Conservation (phyloP, 2,888 invertebrate genomes). For the Drosophila infuscata region DNA sequence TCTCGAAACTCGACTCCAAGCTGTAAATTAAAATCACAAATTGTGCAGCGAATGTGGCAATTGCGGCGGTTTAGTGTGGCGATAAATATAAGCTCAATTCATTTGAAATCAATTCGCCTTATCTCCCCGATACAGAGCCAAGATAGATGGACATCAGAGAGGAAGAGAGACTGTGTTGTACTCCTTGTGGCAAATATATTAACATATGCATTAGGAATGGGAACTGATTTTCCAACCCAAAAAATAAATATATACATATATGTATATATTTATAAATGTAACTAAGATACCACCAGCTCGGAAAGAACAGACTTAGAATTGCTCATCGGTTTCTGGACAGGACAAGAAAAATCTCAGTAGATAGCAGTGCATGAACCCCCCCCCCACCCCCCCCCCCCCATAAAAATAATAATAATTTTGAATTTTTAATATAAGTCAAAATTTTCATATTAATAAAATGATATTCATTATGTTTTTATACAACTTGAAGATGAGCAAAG, state of each 20-base stretch:
- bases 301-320: background rate
- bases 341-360: no score
- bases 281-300: background rate
- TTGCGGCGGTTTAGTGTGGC: constrained; percentile 64
- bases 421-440: background rate
- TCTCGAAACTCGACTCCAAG: constrained; percentile 36
- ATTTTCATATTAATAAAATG: background rate
- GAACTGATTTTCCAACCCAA: background rate
- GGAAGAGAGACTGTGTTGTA: background rate
- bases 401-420: background rate
- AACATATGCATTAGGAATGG: background rate
- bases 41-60: constrained; percentile 58
- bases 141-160: background rate
- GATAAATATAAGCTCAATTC: constrained; percentile 63
- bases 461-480: background rate
- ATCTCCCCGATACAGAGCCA: background rate
- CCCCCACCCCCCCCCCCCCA: background rate
- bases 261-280: background rate
- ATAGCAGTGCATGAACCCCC: no score
- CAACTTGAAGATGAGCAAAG: background rate
- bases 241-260: background rate
- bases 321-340: background rate
- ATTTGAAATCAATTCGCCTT: constrained; percentile 25
- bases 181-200: background rate
- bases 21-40: constrained; percentile 81